Evolutionary conservation across 2,113 vertebrate species (phyloP).

Genomic region (Glaucomys volans): DNA sequence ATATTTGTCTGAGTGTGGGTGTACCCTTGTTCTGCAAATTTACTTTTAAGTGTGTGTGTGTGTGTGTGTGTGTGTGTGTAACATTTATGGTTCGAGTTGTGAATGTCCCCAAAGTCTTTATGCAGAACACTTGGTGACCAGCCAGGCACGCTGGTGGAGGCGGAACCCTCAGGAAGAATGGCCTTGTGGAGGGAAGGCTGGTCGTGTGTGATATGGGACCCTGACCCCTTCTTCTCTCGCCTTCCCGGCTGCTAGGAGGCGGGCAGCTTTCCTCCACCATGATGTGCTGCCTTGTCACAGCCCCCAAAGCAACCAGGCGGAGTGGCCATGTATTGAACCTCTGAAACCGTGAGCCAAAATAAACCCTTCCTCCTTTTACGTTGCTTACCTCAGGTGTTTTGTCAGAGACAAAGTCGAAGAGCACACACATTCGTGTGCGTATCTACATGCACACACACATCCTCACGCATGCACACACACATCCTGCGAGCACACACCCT

Average conservation of each 20-base stretch:
- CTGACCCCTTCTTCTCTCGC: neutral
- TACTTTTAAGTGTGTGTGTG: neutral
- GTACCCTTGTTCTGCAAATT: neutral
- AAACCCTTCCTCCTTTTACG: too few species aligned
- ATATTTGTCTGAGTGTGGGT: neutral
- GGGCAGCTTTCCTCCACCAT: too few species aligned
- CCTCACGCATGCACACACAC: neutral
- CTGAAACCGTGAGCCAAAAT: too few species aligned
- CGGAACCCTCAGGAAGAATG: neutral
- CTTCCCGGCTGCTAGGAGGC: neutral
- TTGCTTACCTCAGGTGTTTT: too few species aligned
- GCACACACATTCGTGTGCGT: too few species aligned
- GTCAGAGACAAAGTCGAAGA: too few species aligned
- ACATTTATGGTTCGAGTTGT: neutral
- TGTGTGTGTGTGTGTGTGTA: neutral
- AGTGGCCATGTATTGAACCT: neutral
- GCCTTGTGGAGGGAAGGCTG: neutral
- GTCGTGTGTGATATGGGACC: neutral
- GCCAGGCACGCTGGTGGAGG: neutral
- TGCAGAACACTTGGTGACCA: neutral
- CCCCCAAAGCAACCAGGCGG: neutral
- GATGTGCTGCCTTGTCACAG: neutral
- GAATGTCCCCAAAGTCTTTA: neutral
- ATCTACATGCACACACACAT: neutral
- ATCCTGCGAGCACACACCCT: neutral